Evolutionary conservation across 1,140 invertebrate genomes (phyloP), one percentile per base, ranked within the genome.

Genomic region (Sarcophaga bullata): DNA sequence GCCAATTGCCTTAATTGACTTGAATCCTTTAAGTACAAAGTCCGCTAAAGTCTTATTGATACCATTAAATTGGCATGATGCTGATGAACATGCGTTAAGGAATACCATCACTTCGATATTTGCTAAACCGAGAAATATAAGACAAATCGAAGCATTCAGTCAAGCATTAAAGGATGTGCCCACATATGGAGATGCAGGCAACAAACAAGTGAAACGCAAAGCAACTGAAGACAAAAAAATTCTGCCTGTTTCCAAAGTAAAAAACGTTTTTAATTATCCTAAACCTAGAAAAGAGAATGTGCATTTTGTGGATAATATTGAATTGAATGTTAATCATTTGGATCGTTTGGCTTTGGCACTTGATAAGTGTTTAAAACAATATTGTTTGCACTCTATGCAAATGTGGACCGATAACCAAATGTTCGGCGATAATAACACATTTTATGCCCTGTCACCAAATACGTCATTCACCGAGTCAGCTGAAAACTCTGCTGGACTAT

Each of bases 41-140:
- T 81, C 80, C 8, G 88, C 68, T 9, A 89, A 89, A 80, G 87
- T 89, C n/a, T 84, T 89, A 1, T 83, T 89, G n/a, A 87, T 89
- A 49, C 87, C 87, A 0, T n/a, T 89, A 6, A 86, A 89, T 25
- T 13, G 88, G 8, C 78, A 82, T 6, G 84, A 83, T 62, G 85
- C 82, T 73, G 85, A 86, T 82, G 84, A 84, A 9, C 73, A 85
- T 0, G 19, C 54, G 0, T 80, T 87, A 1, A 85, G 85, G 47
- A 84, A 84, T 8, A 86, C 86, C 0, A 73, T 89, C 5, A 84
- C 82, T 6, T 85, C 85, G 0, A 84, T 89, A 15, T 85, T 84
- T 62, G 80, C 86, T 8, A 78, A 89, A 72, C 83, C 85, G 4
- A 80, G 84, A 48, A 85, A 88, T 52, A 84, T 87, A 0, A 11